Conservation (phyloP, 2,113 vertebrate genomes). For the Petaurus breviceps region DNA sequence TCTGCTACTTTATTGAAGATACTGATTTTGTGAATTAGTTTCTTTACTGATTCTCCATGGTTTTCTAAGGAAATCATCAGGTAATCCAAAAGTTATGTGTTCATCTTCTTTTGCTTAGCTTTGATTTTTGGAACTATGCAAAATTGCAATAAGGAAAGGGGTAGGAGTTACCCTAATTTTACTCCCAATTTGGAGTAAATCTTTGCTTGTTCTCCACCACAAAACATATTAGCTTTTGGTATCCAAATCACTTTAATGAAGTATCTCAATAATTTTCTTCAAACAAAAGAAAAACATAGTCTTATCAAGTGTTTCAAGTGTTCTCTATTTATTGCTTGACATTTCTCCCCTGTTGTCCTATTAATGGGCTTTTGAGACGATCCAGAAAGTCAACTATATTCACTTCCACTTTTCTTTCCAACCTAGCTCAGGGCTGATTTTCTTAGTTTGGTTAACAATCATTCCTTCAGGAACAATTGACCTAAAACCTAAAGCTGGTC, state of each 20-base stretch:
- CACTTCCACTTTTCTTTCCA: slow-evolving; percentile 5
- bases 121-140: not conserved
- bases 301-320: slow-evolving; percentile 7
- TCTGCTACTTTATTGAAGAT: not conserved
- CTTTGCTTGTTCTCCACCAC: not conserved
- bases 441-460: slow-evolving; percentile 45
- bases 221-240: not conserved
- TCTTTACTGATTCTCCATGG: not conserved
- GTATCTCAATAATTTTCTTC: not conserved
- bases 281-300: not conserved
- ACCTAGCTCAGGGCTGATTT: slow-evolving; percentile 38
- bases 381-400: slow-evolving; percentile 42
- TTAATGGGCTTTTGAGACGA: slow-evolving; percentile 47
- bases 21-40: not conserved
- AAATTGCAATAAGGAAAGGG: not conserved
- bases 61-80: not conserved
- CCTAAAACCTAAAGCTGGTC: slow-evolving; percentile 7
- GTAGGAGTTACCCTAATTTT: not conserved
- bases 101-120: not conserved
- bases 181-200: not conserved
- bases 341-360: not conserved
- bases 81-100: not conserved
- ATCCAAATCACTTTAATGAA: not conserved
- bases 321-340: slow-evolving; percentile 21
- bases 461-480: slow-evolving; percentile 20